A percentile compares a stretch with the other conserved stretches of the same genome.
phyloP scores from a whole-genome alignment of 37 sponge, comb jelly and placozoan genomes.

The Beroe forskalii region DNA sequence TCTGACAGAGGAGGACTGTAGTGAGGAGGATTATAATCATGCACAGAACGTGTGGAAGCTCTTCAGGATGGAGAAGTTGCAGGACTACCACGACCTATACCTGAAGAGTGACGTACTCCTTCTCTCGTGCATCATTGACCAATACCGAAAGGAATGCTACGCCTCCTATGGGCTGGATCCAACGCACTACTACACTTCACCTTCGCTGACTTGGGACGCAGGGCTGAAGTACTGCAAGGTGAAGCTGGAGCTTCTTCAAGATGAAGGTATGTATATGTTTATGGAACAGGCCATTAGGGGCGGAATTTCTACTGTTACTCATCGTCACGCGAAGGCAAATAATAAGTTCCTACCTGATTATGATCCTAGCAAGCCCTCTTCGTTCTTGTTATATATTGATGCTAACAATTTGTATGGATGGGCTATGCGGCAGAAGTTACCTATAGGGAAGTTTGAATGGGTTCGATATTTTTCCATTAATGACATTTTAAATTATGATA shows the following conservation, averaged over 20 bases:
- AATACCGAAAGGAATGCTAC: not conserved
- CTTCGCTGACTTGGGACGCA: conserved; percentile 60
- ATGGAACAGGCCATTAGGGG: conserved; percentile 37
- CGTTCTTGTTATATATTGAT: not conserved
- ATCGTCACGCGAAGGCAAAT: conserved; percentile 8
- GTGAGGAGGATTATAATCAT: conserved; percentile 59
- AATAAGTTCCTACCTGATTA: conserved; percentile 22
- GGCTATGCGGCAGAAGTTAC: conserved; percentile 12
- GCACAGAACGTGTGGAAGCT: conserved; percentile 14
- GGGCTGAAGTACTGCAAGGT: conserved; percentile 13
- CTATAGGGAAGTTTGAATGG: not conserved
- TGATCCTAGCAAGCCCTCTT: conserved; percentile 11
- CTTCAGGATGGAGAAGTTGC: not conserved
- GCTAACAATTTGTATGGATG: conserved; percentile 26
- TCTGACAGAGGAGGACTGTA: not conserved
- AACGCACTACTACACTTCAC: conserved; percentile 10
- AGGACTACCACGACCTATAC: conserved; percentile 39
- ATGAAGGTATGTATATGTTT: not conserved
- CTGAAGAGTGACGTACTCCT: conserved; percentile 21
- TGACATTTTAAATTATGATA: not conserved
- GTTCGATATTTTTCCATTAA: not conserved
- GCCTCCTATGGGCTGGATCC: conserved; percentile 29
- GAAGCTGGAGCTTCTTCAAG: not conserved
- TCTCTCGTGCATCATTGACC: not conserved
- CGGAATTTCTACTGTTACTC: conserved; percentile 23